phyloP scores from a whole-genome alignment of 2,888 invertebrate genomes.

The Platynereis dumerilii region DNA sequence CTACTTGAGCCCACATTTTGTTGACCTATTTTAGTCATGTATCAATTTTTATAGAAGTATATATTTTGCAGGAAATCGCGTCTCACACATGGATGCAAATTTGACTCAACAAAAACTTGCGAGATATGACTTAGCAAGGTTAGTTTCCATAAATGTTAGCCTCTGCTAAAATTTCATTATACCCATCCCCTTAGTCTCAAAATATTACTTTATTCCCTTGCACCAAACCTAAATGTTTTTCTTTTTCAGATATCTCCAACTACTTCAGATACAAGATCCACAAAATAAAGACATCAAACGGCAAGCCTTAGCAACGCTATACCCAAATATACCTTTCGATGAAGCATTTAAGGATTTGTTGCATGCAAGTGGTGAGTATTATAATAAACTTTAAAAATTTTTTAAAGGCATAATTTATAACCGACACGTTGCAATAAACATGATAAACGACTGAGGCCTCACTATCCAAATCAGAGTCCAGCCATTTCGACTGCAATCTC shows the following conservation, averaged over 20 bases:
- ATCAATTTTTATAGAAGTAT: no score
- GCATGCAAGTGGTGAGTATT: not conserved
- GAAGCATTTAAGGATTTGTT: slow-evolving; percentile 3
- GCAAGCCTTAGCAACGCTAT: not conserved
- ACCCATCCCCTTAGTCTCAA: no score
- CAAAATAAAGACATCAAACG: not conserved
- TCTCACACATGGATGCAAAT: slow-evolving; percentile 3
- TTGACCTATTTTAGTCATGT: no score
- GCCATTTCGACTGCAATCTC: no score
- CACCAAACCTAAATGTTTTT: not conserved
- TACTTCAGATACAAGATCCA: not conserved
- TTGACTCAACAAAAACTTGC: not conserved
- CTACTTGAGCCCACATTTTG: no score
- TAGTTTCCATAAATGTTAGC: no score
- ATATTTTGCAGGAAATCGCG: not conserved
- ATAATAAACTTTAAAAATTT: not conserved
- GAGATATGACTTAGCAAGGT: no score
- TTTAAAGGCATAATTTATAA: no score
- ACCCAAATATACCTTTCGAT: not conserved
- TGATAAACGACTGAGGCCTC: no score
- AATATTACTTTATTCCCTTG: not conserved
- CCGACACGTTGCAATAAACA: no score
- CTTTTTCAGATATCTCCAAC: not conserved
- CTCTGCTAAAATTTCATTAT: no score
- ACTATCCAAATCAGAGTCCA: no score